Evolutionary conservation across 1,140 invertebrate genomes (phyloP).

Genomic region (Chymomyza costata): DNA sequence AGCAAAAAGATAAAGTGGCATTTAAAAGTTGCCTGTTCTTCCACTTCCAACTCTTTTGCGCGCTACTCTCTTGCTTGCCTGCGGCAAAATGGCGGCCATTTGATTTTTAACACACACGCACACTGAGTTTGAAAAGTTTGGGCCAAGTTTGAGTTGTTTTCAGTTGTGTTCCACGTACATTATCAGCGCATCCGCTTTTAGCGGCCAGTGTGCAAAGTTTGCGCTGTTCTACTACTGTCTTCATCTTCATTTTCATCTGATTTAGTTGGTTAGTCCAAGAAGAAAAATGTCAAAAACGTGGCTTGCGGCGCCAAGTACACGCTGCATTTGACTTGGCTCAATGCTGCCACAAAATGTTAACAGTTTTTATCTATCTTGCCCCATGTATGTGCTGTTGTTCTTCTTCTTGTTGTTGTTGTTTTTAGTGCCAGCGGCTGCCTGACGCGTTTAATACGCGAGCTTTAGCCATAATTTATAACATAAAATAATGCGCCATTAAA

Average conservation of each 20-base stretch:
- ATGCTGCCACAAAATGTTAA: slow-evolving; percentile 33
- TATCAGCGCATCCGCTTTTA: too few relatives aligned
- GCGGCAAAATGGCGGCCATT: too few relatives aligned
- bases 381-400: neutral
- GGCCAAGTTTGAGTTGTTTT: neutral
- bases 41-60: neutral
- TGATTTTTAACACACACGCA: neutral
- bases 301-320: neutral
- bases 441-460: slow-evolving; percentile 44
- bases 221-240: slow-evolving; percentile 8
- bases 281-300: slow-evolving; percentile 39
- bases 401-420: neutral
- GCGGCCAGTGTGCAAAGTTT: too few relatives aligned
- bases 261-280: slow-evolving; percentile 16
- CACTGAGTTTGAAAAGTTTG: neutral
- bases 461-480: slow-evolving; percentile 65
- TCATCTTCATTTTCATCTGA: slow-evolving; percentile 16
- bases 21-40: slow-evolving; percentile 55
- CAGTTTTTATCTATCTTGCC: slow-evolving; percentile 62
- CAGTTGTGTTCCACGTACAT: neutral
- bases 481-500: slow-evolving; percentile 70
- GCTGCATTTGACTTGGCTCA: slow-evolving; percentile 49
- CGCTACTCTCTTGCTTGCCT: neutral
- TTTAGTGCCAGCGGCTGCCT: too few relatives aligned
- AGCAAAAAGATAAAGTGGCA: slow-evolving; percentile 63